Conservation (phyloP, 2,888 invertebrate genomes). For the Bedellia somnulentella region DNA sequence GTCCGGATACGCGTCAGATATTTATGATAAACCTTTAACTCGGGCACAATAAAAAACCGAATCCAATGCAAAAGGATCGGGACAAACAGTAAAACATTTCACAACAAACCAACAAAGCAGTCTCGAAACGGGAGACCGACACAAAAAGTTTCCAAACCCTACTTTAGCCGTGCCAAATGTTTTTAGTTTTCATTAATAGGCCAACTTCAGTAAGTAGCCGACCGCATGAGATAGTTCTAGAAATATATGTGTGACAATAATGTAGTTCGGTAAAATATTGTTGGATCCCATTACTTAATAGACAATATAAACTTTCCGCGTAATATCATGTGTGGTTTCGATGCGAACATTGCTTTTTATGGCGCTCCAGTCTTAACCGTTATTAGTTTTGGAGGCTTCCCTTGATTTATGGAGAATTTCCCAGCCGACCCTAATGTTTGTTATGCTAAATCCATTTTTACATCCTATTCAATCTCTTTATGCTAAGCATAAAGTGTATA, state of each 20-base stretch:
- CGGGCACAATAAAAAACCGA: background rate
- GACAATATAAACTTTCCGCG: slow-evolving; percentile 40
- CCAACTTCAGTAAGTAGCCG: slow-evolving; percentile 5
- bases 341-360: slow-evolving; percentile 15
- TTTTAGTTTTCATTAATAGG: slow-evolving; percentile 10
- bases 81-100: slow-evolving; percentile 1
- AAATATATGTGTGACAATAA: slow-evolving; percentile 10
- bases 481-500: too few species aligned
- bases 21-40: background rate
- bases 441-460: too few species aligned
- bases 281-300: slow-evolving; percentile 34
- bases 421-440: too few species aligned
- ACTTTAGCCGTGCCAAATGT: slow-evolving; percentile 5
- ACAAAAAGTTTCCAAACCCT: slow-evolving; percentile 3
- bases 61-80: too few species aligned
- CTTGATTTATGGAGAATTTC: slow-evolving; percentile 19
- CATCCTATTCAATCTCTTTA: too few species aligned
- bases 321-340: slow-evolving; percentile 24
- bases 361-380: slow-evolving; percentile 17
- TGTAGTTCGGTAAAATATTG: slow-evolving; percentile 30
- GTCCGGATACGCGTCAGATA: background rate
- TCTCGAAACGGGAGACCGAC: background rate
- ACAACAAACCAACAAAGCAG: slow-evolving; percentile 2
- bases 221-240: slow-evolving; percentile 4
- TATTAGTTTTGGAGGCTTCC: slow-evolving; percentile 16